These are phyloP conservation scores for Catharus fuscescens DNA, from an alignment of 2,113 vertebrate genomes.

Conservation along the genomic window DNA sequence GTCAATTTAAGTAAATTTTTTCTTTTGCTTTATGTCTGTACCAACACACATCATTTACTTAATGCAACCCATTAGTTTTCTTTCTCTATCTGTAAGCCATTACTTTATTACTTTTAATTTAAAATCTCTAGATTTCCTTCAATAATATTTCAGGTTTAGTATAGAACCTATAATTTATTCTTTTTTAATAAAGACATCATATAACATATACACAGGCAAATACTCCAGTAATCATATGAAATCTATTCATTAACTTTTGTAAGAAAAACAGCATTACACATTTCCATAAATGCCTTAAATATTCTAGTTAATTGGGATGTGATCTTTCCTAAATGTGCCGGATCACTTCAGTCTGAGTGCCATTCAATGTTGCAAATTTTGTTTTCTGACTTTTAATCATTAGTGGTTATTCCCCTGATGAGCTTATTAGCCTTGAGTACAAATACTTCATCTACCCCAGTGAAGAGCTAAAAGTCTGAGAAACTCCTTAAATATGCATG, in stretches of 20 bases:
- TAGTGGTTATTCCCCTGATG: slow-evolving; percentile 28
- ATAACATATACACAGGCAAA: background rate
- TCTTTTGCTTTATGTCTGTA: background rate
- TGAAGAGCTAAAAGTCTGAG: background rate
- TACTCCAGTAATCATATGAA: background rate
- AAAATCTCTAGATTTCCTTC: background rate
- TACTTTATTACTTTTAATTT: background rate
- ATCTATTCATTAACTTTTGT: background rate
- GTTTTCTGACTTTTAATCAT: slow-evolving; percentile 17
- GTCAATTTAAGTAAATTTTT: background rate
- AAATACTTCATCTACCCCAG: background rate
- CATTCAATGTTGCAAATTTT: background rate
- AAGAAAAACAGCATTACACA: background rate
- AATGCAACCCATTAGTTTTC: background rate
- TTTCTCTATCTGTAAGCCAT: background rate
- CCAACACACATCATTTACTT: background rate
- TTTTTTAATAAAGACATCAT: background rate
- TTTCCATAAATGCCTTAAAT: slow-evolving; percentile 26
- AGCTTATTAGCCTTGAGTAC: slow-evolving; percentile 24
- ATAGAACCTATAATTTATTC: background rate
- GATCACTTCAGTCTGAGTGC: background rate
- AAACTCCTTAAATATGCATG: background rate
- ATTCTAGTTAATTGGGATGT: background rate
- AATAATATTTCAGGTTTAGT: background rate
- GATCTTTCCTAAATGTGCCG: slow-evolving; percentile 5